phyloP scores from a whole-genome alignment of 2,113 vertebrate species.

The Oostethus manadensis region DNA sequence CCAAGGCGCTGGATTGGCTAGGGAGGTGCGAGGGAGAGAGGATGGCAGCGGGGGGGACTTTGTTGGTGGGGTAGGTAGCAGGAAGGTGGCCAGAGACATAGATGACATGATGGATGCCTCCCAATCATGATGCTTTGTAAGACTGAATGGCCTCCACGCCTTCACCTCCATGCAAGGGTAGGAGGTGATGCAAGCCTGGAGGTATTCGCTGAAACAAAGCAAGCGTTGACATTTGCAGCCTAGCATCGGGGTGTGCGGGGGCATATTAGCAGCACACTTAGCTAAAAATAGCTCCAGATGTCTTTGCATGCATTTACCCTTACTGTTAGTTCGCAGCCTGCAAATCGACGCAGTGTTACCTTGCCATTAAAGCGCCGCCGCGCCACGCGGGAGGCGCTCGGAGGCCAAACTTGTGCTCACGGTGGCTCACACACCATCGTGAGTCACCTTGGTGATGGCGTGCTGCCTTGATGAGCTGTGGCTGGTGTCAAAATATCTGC shows the following conservation, averaged over 20 bases:
- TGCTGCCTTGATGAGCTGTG: conserved; percentile 33
- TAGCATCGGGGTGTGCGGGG: conserved; percentile 15
- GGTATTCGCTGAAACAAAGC: conserved; percentile 23
- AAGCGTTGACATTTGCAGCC: conserved; percentile 31
- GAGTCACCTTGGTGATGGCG: conserved; percentile 29
- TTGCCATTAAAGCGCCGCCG: conserved; percentile 31
- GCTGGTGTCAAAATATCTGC: conserved; percentile 48
- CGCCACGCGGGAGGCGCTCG: conserved; percentile 34
- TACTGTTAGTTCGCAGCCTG: conserved; percentile 18
- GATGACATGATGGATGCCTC: conserved; percentile 53
- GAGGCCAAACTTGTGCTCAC: conserved; percentile 23
- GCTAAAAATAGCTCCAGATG: conserved; percentile 50
- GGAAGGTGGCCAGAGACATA: conserved; percentile 42
- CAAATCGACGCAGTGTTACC: conserved; percentile 41
- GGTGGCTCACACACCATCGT: conserved; percentile 38
- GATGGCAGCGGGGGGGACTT: conserved; percentile 39
- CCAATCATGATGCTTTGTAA: conserved; percentile 42
- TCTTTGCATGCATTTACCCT: conserved; percentile 27
- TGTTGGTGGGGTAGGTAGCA: conserved; percentile 33
- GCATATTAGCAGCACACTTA: conserved; percentile 27
- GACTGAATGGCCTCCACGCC: conserved; percentile 32
- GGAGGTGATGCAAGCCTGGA: conserved; percentile 7
- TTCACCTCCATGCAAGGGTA: conserved; percentile 12
- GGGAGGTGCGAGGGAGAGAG: conserved; percentile 41
- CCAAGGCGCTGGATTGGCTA: conserved; percentile 56